Evolutionary conservation across 2,888 invertebrate genomes (phyloP).

Genomic region (Beris morrisii): DNA sequence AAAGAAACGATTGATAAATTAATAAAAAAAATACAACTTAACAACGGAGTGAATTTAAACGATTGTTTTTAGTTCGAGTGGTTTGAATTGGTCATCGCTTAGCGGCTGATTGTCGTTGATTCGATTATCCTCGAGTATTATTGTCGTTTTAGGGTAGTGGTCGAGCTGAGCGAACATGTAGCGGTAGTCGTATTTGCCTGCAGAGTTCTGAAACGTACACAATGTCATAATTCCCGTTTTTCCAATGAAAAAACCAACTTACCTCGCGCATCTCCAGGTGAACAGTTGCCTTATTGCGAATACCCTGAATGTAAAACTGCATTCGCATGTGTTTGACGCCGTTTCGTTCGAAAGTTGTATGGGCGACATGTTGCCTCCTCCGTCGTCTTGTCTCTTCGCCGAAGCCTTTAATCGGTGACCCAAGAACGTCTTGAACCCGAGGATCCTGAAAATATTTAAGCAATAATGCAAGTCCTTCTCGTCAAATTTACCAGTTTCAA

Average conservation of each 20-base stretch:
- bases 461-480: not conserved
- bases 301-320: conserved; percentile 88
- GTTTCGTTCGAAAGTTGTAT: conserved; percentile 72
- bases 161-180: conserved; percentile 84
- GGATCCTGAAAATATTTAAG: conserved; percentile 61
- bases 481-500: conserved; percentile 42
- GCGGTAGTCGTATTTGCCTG: conserved; percentile 76
- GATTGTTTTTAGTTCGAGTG: conserved; percentile 21
- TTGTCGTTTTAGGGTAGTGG: conserved; percentile 72
- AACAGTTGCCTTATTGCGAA: conserved; percentile 78
- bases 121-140: conserved; percentile 79
- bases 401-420: conserved; percentile 85
- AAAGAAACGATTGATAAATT: not conserved
- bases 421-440: conserved; percentile 78
- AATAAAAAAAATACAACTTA: not conserved
- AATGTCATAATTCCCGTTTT: not conserved
- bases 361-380: conserved; percentile 80
- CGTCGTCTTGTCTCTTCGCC: conserved; percentile 86
- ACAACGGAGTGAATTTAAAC: not conserved
- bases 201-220: conserved; percentile 66
- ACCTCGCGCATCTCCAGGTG: conserved; percentile 80
- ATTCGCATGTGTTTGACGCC: conserved; percentile 81
- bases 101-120: conserved; percentile 46
- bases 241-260: conserved; percentile 37
- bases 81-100: conserved; percentile 1